Evolutionary conservation across 2,113 vertebrate genomes (phyloP), one percentile per base, ranked within the genome.

Genomic region (Macrotus californicus): DNA sequence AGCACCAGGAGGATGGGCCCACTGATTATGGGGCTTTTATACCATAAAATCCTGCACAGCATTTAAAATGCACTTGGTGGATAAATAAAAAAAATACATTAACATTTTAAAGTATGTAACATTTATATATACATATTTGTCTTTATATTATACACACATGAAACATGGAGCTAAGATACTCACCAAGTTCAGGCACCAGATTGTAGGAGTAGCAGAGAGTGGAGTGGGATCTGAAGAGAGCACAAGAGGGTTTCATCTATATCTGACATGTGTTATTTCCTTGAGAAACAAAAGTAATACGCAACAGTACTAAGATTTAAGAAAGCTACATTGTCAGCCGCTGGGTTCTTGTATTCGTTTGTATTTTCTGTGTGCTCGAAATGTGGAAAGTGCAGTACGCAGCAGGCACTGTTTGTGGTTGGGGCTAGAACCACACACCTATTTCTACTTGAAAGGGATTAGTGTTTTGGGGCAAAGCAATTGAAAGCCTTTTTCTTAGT

Each of bases 51-150:
- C 36, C 11, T 11, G 6, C 18, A 46, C 1, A 56, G 15, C 16
- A 67, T 80, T 94, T 75, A 48, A 79, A 70, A 66, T 29, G n/a
- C 94, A 36, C 18, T 82, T 34, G 41, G 34, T 76, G 50, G 50
- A 26, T 92, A 80, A 41, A 41, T 81, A 21, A 67, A 54, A 95
- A 84, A 88, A 59, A 9, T 77, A 36, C 36, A 3, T 29, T 24
- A 56, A 52, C 19, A 11, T 91, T 95, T 64, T 39, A 79, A 80
- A 59, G 31, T 14, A 64, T 31, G 11, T 29, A 61, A 61, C 59
- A 61, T 52, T 15, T 52, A 48, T 48, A 48, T 24, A 24, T 67
- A 29, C 31, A 50, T 75, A 56, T 56, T 59, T 75, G 29, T 56
- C n/a, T 48, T 46, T 46, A 3, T 36, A 22, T 86, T 34, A 26